Evolutionary conservation across 2,888 invertebrate genomes (phyloP).

Genomic region (Agrotis puta): DNA sequence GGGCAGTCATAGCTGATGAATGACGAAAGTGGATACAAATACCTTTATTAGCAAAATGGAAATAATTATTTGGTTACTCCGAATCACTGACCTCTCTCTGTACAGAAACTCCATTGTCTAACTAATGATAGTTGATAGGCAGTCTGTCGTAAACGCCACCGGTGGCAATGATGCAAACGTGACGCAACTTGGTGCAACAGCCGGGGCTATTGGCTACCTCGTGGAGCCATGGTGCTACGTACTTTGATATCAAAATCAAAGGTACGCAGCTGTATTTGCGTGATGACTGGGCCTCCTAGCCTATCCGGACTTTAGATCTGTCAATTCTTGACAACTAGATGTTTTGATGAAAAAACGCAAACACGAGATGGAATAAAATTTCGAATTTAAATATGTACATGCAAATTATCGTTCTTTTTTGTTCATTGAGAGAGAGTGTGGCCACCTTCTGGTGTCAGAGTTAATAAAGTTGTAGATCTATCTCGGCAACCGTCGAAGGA

Average conservation of each 20-base stretch:
- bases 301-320: too few species aligned
- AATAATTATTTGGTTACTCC: not conserved
- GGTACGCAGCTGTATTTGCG: not conserved
- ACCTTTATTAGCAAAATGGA: not conserved
- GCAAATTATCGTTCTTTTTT: too few species aligned
- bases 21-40: not conserved
- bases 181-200: slow-evolving; percentile 46
- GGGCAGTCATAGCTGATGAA: too few species aligned
- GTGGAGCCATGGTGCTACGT: not conserved
- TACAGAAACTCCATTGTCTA: slow-evolving; percentile 19
- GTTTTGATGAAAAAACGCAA: too few species aligned
- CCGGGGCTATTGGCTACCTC: slow-evolving; percentile 3
- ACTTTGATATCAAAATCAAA: slow-evolving; percentile 9
- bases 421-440: too few species aligned
- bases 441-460: too few species aligned
- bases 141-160: slow-evolving; percentile 27
- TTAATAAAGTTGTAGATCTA: too few species aligned
- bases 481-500: too few species aligned
- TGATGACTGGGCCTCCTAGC: too few species aligned
- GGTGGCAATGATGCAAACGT: slow-evolving; percentile 48
- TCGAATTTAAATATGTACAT: too few species aligned
- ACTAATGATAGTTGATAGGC: slow-evolving; percentile 36
- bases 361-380: too few species aligned
- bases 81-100: slow-evolving; percentile 2
- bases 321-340: too few species aligned